Evolutionary conservation across 2,888 invertebrate genomes (phyloP).

Genomic region (Oscheius sp.): DNA sequence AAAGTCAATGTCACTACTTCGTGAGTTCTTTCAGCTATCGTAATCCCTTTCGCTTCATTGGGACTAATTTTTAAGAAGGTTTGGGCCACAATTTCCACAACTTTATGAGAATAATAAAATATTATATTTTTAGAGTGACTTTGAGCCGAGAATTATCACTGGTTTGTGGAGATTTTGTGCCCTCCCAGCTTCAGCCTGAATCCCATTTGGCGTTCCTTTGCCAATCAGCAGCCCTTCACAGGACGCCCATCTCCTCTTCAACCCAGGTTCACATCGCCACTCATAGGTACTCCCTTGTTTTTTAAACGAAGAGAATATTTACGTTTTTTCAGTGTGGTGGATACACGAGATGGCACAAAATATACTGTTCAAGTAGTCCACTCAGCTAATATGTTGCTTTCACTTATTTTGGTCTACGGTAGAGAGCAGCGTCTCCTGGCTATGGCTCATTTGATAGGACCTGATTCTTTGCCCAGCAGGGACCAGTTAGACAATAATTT

Average conservation of each 20-base stretch:
- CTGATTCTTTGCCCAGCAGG: slow-evolving; percentile 72
- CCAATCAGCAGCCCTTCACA: slow-evolving; percentile 65
- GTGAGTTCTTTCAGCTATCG: slow-evolving; percentile 30
- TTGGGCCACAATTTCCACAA: too few species aligned
- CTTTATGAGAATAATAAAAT: too few species aligned
- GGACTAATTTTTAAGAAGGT: too few species aligned
- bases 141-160: slow-evolving; percentile 69
- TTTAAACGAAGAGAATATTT: not conserved
- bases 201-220: slow-evolving; percentile 65
- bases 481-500: slow-evolving; percentile 69
- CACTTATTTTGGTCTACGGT: slow-evolving; percentile 72
- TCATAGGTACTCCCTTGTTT: slow-evolving; percentile 54
- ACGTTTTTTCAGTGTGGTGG: slow-evolving; percentile 66
- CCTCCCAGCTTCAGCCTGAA: slow-evolving; percentile 53
- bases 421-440: slow-evolving; percentile 69
- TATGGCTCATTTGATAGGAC: slow-evolving; percentile 73
- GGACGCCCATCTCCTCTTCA: slow-evolving; percentile 58
- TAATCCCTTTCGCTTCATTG: not conserved
- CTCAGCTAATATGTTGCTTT: slow-evolving; percentile 72
- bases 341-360: slow-evolving; percentile 71
- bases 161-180: slow-evolving; percentile 64
- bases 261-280: slow-evolving; percentile 60
- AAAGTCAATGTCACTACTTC: slow-evolving; percentile 67
- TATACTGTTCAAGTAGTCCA: slow-evolving; percentile 73
- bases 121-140: slow-evolving; percentile 54